phyloP scores from a whole-genome alignment of 2,888 invertebrate species.

The Lasioglossum figueresi region DNA sequence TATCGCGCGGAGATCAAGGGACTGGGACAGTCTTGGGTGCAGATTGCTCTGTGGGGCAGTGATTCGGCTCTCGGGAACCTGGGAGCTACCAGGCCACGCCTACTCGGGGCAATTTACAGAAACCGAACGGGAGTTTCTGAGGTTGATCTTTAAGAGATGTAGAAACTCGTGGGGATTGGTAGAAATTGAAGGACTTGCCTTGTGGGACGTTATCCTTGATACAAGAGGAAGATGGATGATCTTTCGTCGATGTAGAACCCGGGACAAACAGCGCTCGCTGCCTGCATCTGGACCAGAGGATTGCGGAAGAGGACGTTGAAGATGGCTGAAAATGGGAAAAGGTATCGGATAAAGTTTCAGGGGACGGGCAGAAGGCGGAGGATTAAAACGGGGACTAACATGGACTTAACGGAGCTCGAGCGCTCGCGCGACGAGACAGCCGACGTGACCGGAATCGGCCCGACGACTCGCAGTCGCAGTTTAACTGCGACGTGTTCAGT shows the following conservation, averaged over 20 bases:
- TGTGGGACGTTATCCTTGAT: too few species aligned
- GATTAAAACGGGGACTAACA: slow-evolving; percentile 18
- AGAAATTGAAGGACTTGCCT: too few species aligned
- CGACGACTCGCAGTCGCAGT: slow-evolving; percentile 6
- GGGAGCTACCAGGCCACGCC: not conserved
- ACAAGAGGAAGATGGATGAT: not conserved
- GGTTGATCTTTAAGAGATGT: too few species aligned
- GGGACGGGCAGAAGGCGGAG: not conserved
- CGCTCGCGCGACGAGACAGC: not conserved
- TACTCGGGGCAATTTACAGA: not conserved
- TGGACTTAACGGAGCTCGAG: not conserved
- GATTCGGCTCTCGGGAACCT: not conserved
- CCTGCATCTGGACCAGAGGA: not conserved
- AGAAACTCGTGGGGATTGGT: too few species aligned
- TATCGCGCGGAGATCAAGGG: not conserved
- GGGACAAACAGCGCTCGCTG: not conserved
- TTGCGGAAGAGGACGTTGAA: not conserved
- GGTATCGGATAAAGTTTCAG: not conserved
- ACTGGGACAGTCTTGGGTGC: not conserved
- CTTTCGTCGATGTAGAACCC: not conserved
- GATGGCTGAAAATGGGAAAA: not conserved
- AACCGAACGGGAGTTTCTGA: not conserved
- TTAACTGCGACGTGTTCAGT: slow-evolving; percentile 3
- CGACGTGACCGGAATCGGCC: slow-evolving; percentile 23
- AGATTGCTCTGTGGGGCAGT: not conserved